Percentiles rank a stretch among this genome's conserved stretches.
Evolutionary conservation across 2,797 vertebrate genomes (phyloP).

Genomic region (Knipowitschia caucasica): DNA sequence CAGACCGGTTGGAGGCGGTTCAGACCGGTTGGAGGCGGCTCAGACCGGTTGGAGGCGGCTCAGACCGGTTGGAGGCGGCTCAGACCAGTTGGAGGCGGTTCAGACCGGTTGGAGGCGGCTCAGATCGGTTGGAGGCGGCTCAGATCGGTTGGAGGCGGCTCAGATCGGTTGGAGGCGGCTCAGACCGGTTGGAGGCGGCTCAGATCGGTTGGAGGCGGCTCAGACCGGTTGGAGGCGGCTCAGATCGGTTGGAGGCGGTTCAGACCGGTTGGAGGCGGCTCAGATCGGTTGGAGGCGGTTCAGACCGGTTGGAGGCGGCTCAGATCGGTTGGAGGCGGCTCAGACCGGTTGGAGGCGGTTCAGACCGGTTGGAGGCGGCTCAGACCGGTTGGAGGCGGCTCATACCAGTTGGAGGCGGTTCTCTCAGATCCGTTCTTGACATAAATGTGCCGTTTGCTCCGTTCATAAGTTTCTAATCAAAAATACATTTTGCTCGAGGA

Average conservation of each 20-base stretch:
- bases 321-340: background rate
- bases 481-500: conserved; percentile 2
- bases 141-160: conserved; percentile 1
- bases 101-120: conserved; percentile 1
- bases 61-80: conserved; percentile 1
- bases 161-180: background rate
- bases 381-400: conserved; percentile 1
- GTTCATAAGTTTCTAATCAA: conserved; percentile 2
- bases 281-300: background rate
- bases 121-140: background rate
- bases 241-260: background rate
- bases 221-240: conserved; percentile 1
- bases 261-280: conserved; percentile 1
- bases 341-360: conserved; percentile 1
- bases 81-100: background rate
- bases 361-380: background rate
- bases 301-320: conserved; percentile 1
- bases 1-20: background rate
- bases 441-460: conserved; percentile 10
- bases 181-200: conserved; percentile 1
- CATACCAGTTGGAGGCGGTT: background rate
- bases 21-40: conserved; percentile 1
- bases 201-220: background rate
- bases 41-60: background rate
- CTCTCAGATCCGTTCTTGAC: conserved; percentile 4